Evolutionary conservation across 2,888 invertebrate species (phyloP), one percentile per base, ranked within the genome.

Genomic region (Ophion ventricosus): DNA sequence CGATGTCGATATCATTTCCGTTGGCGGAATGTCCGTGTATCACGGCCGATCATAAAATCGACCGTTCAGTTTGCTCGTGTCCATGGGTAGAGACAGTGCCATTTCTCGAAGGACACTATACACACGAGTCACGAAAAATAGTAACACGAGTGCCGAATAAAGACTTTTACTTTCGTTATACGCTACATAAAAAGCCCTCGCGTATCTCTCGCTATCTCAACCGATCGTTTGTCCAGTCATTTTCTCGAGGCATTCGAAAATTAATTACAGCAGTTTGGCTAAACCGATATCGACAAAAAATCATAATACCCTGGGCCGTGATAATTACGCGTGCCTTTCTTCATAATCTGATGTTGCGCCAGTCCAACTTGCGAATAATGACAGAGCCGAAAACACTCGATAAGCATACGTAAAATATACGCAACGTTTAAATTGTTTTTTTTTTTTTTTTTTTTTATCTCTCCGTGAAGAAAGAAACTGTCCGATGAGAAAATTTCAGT

Each of bases 61-160:
- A 78, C 81, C 78, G 78, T 84, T 78, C 80, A 25, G 74, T 75
- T 84, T 64, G 35, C 26, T 64, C 70, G 70, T 78, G 64, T 74
- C 77, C 73, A 72, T 70, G 69, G 43, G 81, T 75, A 70, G 59
- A 64, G 66, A 40, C 69, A 74, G 77, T 81, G 74, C 74, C 80
- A 81, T 84, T 84, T 84, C 80, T 78, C 80, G 69, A 84, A 84
- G 84, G 84, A 84, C 84, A 75, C 57, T 54, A 20, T 2, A 43
- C 40, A 64, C 64, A 20, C 64, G 43, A 64, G 54, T 69, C 63
- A 77, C 76, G 76, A 81, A 81, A 84, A 81, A 80, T 70, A 76
- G 75, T 56, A 40, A 76, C 25, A 29, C 23, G 17, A 69, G 61
- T 25, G 63, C 70, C 67, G 56, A 20, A 20, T 35, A 17, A 56